Percentiles rank a stretch among this genome's conserved stretches.
phyloP scores from a whole-genome alignment of 2,888 invertebrate genomes.

The Agrotis ipsilon region DNA sequence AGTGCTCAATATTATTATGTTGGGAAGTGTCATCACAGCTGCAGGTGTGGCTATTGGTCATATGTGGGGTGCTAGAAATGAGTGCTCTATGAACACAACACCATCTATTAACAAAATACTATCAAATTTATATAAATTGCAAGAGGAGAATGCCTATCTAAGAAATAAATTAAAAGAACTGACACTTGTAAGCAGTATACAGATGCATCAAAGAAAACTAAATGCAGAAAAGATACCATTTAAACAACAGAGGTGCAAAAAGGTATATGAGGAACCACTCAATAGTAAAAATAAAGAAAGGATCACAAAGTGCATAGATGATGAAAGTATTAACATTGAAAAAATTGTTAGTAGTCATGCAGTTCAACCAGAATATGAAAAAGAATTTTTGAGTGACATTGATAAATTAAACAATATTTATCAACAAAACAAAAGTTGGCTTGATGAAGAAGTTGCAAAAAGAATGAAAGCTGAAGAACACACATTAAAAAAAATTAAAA shows the following conservation, averaged over 20 bases:
- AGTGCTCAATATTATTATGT: conserved; percentile 86
- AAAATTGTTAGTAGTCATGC: conserved; percentile 67
- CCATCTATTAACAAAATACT: conserved; percentile 87
- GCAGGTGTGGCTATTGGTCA: conserved; percentile 89
- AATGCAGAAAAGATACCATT: conserved; percentile 68
- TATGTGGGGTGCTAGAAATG: conserved; percentile 88
- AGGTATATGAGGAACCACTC: conserved; percentile 85
- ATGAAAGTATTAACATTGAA: conserved; percentile 66
- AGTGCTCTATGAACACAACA: conserved; percentile 80
- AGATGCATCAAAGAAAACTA: conserved; percentile 73
- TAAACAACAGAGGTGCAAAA: conserved; percentile 83
- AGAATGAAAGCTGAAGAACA: conserved; percentile 76
- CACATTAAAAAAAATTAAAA: conserved; percentile 68
- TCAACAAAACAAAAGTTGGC: conserved; percentile 84
- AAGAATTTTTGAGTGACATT: conserved; percentile 80
- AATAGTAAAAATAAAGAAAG: conserved; percentile 76
- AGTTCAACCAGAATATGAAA: conserved; percentile 76
- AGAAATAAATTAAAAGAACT: conserved; percentile 85
- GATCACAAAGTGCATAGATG: conserved; percentile 82
- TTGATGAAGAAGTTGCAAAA: conserved; percentile 81
- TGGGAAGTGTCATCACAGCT: conserved; percentile 88
- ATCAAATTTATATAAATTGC: conserved; percentile 87
- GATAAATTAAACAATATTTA: conserved; percentile 82
- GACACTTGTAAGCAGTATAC: conserved; percentile 74
- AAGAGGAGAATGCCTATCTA: conserved; percentile 88